Percentiles rank a stretch among this genome's conserved stretches.
phyloP scores from a whole-genome alignment of 1,140 invertebrate genomes.

The Episyrphus balteatus region DNA sequence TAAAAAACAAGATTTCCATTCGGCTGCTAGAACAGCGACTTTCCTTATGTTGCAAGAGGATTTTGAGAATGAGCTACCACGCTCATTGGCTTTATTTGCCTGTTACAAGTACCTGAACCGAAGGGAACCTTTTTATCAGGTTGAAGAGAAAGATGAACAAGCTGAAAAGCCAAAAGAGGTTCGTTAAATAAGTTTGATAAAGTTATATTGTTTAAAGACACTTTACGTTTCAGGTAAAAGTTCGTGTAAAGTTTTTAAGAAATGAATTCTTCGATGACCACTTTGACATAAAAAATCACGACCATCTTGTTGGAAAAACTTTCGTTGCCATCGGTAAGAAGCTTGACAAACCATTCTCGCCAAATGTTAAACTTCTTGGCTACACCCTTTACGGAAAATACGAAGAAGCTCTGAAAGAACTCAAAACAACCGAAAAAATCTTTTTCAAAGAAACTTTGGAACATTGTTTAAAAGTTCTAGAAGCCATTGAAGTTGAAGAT shows the following conservation, averaged over 20 bases:
- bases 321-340: constrained; percentile 37
- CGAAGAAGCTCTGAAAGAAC: constrained; percentile 34
- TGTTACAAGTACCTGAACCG: constrained; percentile 63
- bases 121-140: constrained; percentile 31
- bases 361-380: constrained; percentile 58
- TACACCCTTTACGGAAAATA: constrained; percentile 56
- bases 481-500: constrained; percentile 3
- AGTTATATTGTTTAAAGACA: constrained; percentile 2
- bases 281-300: constrained; percentile 64
- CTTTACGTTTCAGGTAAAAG: constrained; percentile 40
- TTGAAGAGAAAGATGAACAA: constrained; percentile 5
- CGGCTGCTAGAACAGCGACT: constrained; percentile 64
- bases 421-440: constrained; percentile 2
- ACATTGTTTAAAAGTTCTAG: constrained; percentile 23
- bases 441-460: constrained; percentile 33
- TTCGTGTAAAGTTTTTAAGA: constrained; percentile 65
- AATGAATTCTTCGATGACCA: constrained; percentile 79
- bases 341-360: constrained; percentile 16
- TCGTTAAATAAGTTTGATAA: too few relatives aligned
- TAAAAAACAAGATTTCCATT: constrained; percentile 51
- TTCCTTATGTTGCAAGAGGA: constrained; percentile 87
- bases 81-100: constrained; percentile 58
- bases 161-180: constrained; percentile 16
- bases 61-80: constrained; percentile 56
- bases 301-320: constrained; percentile 66